A percentile compares a stretch with the other conserved stretches of the same genome.
Evolutionary conservation across 2,888 invertebrate genomes (phyloP).

Genomic region (Dasysyrphus albostriatus): DNA sequence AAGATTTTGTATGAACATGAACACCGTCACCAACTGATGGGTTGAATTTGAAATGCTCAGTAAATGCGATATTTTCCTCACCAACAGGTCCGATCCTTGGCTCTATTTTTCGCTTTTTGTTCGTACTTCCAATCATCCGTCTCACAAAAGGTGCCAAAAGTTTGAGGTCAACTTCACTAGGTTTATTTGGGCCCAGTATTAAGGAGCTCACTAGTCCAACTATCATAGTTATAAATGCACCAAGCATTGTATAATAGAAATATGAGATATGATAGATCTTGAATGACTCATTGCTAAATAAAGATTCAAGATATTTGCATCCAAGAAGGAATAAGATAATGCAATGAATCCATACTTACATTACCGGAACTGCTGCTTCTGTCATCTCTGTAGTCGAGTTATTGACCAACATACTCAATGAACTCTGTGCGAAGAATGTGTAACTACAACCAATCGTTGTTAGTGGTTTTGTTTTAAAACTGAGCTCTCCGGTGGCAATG

Average conservation of each 20-base stretch:
- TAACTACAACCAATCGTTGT: conserved; percentile 85
- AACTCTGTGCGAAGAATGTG: conserved; percentile 83
- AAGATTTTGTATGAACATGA: neutral
- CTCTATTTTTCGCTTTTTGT: conserved; percentile 4
- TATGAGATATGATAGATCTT: conserved; percentile 89
- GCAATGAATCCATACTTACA: conserved; percentile 38
- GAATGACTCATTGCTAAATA: conserved; percentile 79
- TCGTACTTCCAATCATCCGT: conserved; percentile 83
- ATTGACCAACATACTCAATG: conserved; percentile 79
- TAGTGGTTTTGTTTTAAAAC: conserved; percentile 84
- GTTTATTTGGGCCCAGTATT: conserved; percentile 84
- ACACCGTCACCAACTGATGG: neutral
- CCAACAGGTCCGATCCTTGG: conserved; percentile 25
- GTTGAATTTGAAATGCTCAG: neutral
- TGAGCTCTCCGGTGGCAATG: conserved; percentile 84
- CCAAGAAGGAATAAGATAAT: neutral
- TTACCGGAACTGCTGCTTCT: neutral
- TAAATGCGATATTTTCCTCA: conserved; percentile 24
- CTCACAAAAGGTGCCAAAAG: conserved; percentile 90
- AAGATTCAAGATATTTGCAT: conserved; percentile 2
- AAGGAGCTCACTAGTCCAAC: conserved; percentile 85
- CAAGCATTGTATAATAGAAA: conserved; percentile 90
- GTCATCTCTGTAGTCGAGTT: conserved; percentile 77
- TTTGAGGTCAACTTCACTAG: conserved; percentile 85
- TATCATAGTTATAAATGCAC: conserved; percentile 85